Base-by-base conservation (phyloP, 1,140 invertebrate genomes). In the Sitobion miscanthi region DNA sequence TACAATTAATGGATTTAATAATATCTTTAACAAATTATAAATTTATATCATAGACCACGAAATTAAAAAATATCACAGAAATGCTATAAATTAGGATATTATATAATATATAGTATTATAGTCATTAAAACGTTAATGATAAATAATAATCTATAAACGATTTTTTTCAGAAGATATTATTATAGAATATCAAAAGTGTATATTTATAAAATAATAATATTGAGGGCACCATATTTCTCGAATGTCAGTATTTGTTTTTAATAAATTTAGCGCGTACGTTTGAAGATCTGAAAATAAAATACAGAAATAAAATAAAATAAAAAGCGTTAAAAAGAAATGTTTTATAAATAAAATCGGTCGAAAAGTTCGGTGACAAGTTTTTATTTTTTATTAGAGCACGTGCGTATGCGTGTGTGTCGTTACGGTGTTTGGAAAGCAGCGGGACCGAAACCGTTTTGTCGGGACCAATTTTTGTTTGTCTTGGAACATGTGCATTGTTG, bases 371-470 rank as follows among this genome's bases (percentile, higher is more conserved):
- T 85, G 91, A 54, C 91, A 85, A 93, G 82, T 93, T 38, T 92
- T 83, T 92, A 85, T 92, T 54, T 93, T 83, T 93, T 93, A 93
- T 93, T 57, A 57, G 11, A 93, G 91, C 91, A 93, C 82, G 91
- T 93, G 91, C 42, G 38, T 47, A 25, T 30, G 49, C 35, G 42
- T 38, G 47, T 77, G 62, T 77, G 42, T 49, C 69, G 91, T 85
- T 45, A 93, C 91, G 91, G 91, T 93, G 91, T 93, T 93, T 93
- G 82, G 82, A 93, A 85, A 93, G 47, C 91, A 83, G 91, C 82
- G 82, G 91, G 91, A 93, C 91, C 91, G 91, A 93, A 93, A 86
- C 91, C 62, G 91, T 93, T 93, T 93, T 93, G 91, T 93, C 91
- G 91, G 49, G 91, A 93, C 91, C 69, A 42, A 85, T 93, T 93